Conservation (phyloP, 2,888 invertebrate species). For the Alentia gelatinosa region DNA sequence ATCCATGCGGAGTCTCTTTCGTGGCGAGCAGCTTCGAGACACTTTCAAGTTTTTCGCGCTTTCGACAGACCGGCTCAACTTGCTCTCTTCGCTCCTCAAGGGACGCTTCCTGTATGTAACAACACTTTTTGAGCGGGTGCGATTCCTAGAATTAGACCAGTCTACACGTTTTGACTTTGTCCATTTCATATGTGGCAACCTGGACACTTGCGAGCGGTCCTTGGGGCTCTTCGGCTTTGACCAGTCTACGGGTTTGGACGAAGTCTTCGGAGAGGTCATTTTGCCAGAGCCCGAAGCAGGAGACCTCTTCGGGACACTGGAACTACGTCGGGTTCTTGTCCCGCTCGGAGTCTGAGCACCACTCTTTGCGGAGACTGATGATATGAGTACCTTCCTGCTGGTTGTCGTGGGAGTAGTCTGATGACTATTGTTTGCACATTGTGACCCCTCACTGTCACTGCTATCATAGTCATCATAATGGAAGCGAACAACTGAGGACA, state of each 20-base stretch:
- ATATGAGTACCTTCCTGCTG: too few species aligned
- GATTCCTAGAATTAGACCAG: background rate
- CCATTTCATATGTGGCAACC: background rate
- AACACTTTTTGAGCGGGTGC: background rate
- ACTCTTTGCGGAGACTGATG: too few species aligned
- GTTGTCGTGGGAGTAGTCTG: too few species aligned
- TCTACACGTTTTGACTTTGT: background rate
- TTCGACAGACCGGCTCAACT: too few species aligned
- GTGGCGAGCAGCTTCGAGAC: too few species aligned
- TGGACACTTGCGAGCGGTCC: background rate
- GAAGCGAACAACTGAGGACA: slow-evolving; percentile 27
- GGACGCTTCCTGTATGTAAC: background rate
- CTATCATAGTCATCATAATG: background rate
- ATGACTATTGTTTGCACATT: too few species aligned
- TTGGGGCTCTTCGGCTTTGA: background rate
- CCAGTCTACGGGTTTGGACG: background rate
- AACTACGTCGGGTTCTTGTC: too few species aligned
- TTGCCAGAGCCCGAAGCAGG: too few species aligned
- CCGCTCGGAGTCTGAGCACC: too few species aligned
- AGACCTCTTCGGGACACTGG: too few species aligned
- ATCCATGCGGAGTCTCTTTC: background rate
- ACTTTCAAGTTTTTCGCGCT: too few species aligned
- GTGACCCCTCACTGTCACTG: background rate
- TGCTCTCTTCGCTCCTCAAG: background rate
- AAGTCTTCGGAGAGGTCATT: too few species aligned